A percentile compares a stretch with the other conserved stretches of the same genome.
These are phyloP conservation scores for Sylvicola fuscatus DNA, from an alignment of 2,888 invertebrate species.

Conservation along the genomic window DNA sequence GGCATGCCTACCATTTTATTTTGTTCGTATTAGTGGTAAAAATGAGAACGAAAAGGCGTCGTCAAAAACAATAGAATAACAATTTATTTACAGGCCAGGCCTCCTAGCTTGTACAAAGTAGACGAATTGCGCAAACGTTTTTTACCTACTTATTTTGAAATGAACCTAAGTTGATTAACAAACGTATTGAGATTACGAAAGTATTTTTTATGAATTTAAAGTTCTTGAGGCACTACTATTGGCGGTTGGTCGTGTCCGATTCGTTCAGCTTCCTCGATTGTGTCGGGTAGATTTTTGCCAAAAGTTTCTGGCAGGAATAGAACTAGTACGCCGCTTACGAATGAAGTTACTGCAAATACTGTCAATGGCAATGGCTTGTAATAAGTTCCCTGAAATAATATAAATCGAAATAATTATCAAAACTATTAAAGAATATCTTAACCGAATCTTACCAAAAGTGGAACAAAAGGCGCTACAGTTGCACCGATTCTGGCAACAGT, in stretches of 20 bases:
- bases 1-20: too few species aligned
- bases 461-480: conserved; percentile 38
- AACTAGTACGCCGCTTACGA: conserved; percentile 29
- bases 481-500: conserved; percentile 37
- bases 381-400: conserved; percentile 25
- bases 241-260: conserved; percentile 2
- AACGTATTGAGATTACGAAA: too few species aligned
- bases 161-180: too few species aligned
- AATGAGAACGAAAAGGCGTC: too few species aligned
- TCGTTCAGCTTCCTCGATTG: conserved; percentile 18
- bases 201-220: too few species aligned
- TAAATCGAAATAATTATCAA: conserved; percentile 3
- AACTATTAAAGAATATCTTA: not conserved
- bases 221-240: too few species aligned
- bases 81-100: too few species aligned
- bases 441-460: conserved; percentile 27
- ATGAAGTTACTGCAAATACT: conserved; percentile 30
- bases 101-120: too few species aligned
- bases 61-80: too few species aligned
- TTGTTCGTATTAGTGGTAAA: too few species aligned
- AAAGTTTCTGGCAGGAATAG: conserved; percentile 41
- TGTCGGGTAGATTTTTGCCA: conserved; percentile 37
- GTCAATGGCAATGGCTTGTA: conserved; percentile 29
- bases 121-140: too few species aligned
- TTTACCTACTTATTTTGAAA: too few species aligned